These are phyloP conservation scores for Trachurus trachurus DNA, from an alignment of 2,797 vertebrate genomes.

Conservation along the genomic window DNA sequence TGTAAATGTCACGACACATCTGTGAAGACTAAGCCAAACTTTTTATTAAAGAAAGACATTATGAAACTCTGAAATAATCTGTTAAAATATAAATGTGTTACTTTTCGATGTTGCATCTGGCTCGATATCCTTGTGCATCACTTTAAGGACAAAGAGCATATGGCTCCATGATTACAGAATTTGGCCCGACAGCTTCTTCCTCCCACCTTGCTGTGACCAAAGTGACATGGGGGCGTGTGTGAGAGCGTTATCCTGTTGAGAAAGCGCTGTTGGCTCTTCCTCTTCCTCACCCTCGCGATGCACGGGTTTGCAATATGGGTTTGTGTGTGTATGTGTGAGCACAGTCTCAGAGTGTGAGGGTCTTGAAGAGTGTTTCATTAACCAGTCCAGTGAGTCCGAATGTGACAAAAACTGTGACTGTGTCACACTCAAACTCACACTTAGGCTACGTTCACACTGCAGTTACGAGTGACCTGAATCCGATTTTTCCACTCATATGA, in stretches of 20 bases:
- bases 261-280: conserved; percentile 19
- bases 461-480: too few species aligned
- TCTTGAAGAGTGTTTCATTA: conserved; percentile 49
- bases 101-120: conserved; percentile 13
- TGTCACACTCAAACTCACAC: too few species aligned
- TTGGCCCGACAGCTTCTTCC: neutral
- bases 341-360: conserved; percentile 7
- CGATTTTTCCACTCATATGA: too few species aligned
- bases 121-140: neutral
- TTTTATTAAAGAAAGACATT: too few species aligned
- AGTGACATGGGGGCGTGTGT: neutral
- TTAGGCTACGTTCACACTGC: too few species aligned
- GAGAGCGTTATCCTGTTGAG: conserved; percentile 19
- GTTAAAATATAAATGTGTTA: neutral
- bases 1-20: neutral
- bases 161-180: conserved; percentile 20
- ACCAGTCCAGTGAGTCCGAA: too few species aligned
- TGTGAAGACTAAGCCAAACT: neutral
- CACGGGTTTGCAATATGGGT: neutral
- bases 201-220: conserved; percentile 20
- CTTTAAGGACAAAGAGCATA: conserved; percentile 19
- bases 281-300: neutral
- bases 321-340: neutral
- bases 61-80: neutral
- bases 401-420: too few species aligned